Evolutionary conservation across 1,140 invertebrate species (phyloP).

Genomic region (Lucilia cuprina): DNA sequence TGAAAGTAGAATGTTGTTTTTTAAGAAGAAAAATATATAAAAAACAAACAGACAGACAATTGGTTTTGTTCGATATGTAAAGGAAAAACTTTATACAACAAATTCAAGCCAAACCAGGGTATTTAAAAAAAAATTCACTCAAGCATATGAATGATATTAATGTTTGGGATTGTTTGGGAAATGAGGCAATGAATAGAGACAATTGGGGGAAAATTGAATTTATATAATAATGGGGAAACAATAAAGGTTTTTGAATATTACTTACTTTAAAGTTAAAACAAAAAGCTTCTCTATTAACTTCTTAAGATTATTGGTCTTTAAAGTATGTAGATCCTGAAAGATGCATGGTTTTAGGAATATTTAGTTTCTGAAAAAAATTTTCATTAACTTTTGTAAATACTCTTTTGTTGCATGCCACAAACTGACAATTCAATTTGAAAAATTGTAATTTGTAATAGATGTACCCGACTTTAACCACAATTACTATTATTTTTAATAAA

Average conservation of each 20-base stretch:
- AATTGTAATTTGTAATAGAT: not conserved
- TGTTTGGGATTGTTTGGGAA: not conserved
- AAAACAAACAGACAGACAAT: not conserved
- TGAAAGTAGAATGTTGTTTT: not conserved
- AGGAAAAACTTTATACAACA: not conserved
- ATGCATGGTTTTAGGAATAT: too few relatives aligned
- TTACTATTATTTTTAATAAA: not conserved
- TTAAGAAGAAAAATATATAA: not conserved
- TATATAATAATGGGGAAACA: too few relatives aligned
- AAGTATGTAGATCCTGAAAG: too few relatives aligned
- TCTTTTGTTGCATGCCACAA: too few relatives aligned
- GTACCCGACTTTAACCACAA: not conserved
- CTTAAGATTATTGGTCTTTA: too few relatives aligned
- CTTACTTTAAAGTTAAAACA: too few relatives aligned
- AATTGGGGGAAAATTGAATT: not conserved
- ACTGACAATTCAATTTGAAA: not conserved
- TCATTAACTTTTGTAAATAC: too few relatives aligned
- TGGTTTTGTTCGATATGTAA: not conserved
- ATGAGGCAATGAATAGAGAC: not conserved
- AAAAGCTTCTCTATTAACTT: too few relatives aligned
- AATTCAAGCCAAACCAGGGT: not conserved
- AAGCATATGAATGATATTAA: slow-evolving; percentile 3
- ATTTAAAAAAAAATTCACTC: not conserved
- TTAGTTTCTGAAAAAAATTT: too few relatives aligned
- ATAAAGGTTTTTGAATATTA: too few relatives aligned